Conservation (phyloP, 30 jellyfish, hydroid and myxozoan species). For the Aurelia aurita complex sp. Pacific region DNA sequence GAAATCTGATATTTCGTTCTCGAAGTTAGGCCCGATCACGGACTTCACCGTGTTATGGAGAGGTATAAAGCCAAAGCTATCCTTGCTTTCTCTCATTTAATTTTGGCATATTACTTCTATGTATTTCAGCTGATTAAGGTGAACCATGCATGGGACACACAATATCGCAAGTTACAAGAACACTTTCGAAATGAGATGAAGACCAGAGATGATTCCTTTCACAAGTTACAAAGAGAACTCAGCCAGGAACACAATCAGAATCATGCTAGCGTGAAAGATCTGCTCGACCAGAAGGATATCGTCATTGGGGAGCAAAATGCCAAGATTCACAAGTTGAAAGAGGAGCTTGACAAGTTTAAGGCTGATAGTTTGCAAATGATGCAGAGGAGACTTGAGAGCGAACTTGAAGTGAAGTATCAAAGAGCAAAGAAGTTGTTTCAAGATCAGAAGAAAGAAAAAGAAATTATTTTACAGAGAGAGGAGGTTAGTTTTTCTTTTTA, state of each 20-base stretch:
- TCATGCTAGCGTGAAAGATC: slow-evolving; percentile 11
- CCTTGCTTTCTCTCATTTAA: background rate
- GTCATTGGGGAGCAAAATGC: slow-evolving; percentile 31
- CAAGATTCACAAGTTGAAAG: slow-evolving; percentile 33
- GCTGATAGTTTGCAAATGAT: slow-evolving; percentile 18
- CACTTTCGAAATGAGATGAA: slow-evolving; percentile 24
- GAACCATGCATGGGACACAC: slow-evolving; percentile 75
- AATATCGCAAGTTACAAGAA: slow-evolving; percentile 39
- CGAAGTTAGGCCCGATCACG: background rate
- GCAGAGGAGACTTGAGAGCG: slow-evolving; percentile 20
- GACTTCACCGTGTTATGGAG: background rate
- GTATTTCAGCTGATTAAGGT: slow-evolving; percentile 38
- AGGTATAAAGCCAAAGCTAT: background rate
- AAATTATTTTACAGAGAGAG: slow-evolving; percentile 22
- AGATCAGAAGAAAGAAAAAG: slow-evolving; percentile 49
- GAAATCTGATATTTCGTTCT: too few species aligned
- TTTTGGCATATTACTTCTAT: background rate
- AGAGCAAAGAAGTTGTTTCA: slow-evolving; percentile 45
- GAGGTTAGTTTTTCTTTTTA: slow-evolving; percentile 23
- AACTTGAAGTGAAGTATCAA: slow-evolving; percentile 36
- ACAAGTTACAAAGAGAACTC: slow-evolving; percentile 37
- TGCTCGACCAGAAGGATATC: slow-evolving; percentile 40
- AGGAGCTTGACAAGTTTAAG: slow-evolving; percentile 30
- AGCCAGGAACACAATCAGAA: slow-evolving; percentile 43
- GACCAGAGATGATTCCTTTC: slow-evolving; percentile 35